Conservation (phyloP, 2,797 vertebrate species). For the Poeciliopsis turneri region DNA sequence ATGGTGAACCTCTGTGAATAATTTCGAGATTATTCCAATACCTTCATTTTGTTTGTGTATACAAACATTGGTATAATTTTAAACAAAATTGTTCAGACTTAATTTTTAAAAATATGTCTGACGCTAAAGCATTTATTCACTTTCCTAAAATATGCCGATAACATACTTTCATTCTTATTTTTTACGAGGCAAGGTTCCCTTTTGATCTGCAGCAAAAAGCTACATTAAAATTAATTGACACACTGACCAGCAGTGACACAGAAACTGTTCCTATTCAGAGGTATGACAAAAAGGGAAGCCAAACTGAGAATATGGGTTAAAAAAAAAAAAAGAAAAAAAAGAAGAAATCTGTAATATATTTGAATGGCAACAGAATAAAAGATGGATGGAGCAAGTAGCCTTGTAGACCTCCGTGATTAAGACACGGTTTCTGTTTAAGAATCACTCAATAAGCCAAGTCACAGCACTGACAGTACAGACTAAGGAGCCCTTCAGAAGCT, state of each 20-base stretch:
- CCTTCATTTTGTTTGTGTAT: background rate
- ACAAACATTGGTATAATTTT: no score
- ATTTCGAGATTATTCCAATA: background rate
- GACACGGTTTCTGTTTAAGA: conserved; percentile 45
- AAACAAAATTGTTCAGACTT: background rate
- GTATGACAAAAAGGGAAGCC: conserved; percentile 6
- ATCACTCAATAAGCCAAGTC: conserved; percentile 37
- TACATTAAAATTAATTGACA: background rate
- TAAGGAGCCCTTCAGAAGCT: conserved; percentile 63
- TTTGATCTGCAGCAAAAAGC: background rate
- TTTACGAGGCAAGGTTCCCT: background rate
- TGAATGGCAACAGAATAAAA: conserved; percentile 10
- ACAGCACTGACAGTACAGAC: conserved; percentile 46
- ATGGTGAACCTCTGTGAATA: no score
- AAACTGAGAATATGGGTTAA: background rate
- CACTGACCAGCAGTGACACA: background rate
- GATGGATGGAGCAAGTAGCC: conserved; percentile 2
- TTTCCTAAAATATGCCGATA: background rate
- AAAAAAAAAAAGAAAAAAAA: conserved; percentile 15
- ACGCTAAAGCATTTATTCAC: background rate
- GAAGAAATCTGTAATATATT: conserved; percentile 9
- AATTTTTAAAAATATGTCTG: background rate
- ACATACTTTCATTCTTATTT: background rate
- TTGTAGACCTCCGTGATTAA: conserved; percentile 28
- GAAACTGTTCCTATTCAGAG: conserved; percentile 23